Conservation (phyloP, 1,140 invertebrate genomes). For the Drosophila suzukii region DNA sequence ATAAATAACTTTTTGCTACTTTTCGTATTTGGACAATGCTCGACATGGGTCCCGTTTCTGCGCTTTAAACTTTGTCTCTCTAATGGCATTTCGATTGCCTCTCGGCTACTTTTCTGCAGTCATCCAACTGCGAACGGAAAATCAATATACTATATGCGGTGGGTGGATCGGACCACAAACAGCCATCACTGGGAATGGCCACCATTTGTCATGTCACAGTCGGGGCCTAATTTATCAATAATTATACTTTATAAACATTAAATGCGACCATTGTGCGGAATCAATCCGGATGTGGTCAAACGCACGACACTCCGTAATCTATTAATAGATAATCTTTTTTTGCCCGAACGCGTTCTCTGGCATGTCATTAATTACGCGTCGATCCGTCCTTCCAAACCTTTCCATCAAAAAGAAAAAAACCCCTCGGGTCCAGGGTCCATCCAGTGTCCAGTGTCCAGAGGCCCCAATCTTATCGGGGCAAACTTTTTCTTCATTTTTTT, state of each 20-base stretch:
- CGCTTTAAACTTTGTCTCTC: conserved; percentile 75
- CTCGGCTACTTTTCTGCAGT: conserved; percentile 38
- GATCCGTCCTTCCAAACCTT: conserved; percentile 4
- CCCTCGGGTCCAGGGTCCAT: conserved; percentile 5
- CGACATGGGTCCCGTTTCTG: conserved; percentile 34
- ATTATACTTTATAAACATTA: conserved; percentile 81
- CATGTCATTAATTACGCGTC: conserved; percentile 72
- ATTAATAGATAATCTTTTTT: conserved; percentile 80
- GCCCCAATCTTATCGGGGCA: conserved; percentile 41
- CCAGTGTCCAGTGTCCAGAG: not conserved
- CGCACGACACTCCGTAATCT: conserved; percentile 52
- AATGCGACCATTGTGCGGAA: conserved; percentile 63
- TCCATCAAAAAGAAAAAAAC: not conserved
- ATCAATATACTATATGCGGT: conserved; percentile 50
- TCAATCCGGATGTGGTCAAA: conserved; percentile 44
- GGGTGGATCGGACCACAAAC: conserved; percentile 56
- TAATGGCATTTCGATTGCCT: conserved; percentile 66
- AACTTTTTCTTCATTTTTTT: conserved; percentile 44
- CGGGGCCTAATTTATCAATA: conserved; percentile 61
- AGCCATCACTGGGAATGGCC: conserved; percentile 61
- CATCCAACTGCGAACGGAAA: conserved; percentile 25
- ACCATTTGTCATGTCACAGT: conserved; percentile 69
- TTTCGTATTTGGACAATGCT: conserved; percentile 71
- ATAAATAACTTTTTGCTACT: conserved; percentile 80
- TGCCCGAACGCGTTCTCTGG: conserved; percentile 42